Base-by-base conservation (phyloP, 53 echinoderm and acorn worm species). In the Temnopleurus reevesii region DNA sequence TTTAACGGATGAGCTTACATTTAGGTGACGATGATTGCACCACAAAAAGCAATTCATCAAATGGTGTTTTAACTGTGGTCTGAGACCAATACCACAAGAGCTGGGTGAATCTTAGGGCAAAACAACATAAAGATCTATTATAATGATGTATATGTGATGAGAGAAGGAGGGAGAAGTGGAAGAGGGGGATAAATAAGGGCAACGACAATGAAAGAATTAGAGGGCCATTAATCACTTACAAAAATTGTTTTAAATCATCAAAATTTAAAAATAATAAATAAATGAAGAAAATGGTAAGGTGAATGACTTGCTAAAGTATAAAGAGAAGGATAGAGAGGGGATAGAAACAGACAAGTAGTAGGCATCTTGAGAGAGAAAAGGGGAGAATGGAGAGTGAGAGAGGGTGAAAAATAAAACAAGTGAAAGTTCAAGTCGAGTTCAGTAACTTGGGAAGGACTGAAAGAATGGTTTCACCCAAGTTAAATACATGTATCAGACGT, bases 21-120 rank as follows among this genome's bases (percentile, higher is more conserved):
- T 71, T 12, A 9, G 71, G 4, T 71, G 71, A 41, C 71, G 23
- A 71, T 36, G n/a, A 3, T n/a, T 41, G 41, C 19, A 41, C 71
- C 71, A 71, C 71, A 71, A 36, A 41, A 63, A 41, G 12, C 71
- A 12, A 71, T 71, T 71, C 41, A 71, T 71, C 71, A 71, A 71
- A 71, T 41, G 71, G 71, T 71, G 71, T 71, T 71, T 71, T 71
- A 71, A 46, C 49, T 79, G 79, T 49, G 79, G 79, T 49, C 46
- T 1, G 10, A 24, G 46, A 79, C 27, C 79, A 27, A 2, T 21
- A 71, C 71, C 71, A 71, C 71, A 71, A 71, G 18, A n/a, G 36
- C 36, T n/a, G 21, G 19, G 63, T 63, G 3, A 63, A 63, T 63
- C 34, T 63, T 4, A 3, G 71, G 71, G 71, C 41, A 71, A 10